A percentile compares a stretch with the other conserved stretches of the same genome.
Evolutionary conservation across 53 echinoderm and acorn worm genomes (phyloP).

Genomic region (Apostichopus leukothele): DNA sequence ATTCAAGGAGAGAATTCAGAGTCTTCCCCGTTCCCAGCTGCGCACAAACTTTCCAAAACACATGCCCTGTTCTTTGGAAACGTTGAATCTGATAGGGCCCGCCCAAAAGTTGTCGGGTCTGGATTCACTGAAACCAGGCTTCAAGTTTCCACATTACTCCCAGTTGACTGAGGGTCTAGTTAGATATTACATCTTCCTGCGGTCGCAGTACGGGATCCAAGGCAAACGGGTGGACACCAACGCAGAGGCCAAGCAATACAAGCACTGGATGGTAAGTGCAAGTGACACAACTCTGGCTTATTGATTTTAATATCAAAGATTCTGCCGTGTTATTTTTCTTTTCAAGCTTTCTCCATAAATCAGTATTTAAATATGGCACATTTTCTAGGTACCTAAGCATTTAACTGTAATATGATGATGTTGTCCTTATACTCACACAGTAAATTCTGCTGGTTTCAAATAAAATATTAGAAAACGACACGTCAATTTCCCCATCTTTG

Average conservation of each 20-base stretch:
- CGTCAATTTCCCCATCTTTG: no score
- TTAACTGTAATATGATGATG: no score
- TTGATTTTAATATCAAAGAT: no score
- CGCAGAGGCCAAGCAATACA: conserved; percentile 47
- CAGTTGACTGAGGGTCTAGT: conserved; percentile 55
- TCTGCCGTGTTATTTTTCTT: no score
- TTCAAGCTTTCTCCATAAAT: no score
- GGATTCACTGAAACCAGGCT: conserved; percentile 23
- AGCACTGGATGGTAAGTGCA: conserved; percentile 60
- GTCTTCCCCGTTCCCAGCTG: neutral
- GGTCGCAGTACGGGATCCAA: conserved; percentile 51
- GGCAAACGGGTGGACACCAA: conserved; percentile 50
- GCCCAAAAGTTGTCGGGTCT: neutral
- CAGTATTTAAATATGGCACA: no score
- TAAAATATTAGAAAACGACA: no score
- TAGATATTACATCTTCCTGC: conserved; percentile 49
- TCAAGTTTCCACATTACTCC: conserved; percentile 54
- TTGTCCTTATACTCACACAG: no score
- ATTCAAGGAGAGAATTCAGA: neutral
- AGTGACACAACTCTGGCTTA: no score
- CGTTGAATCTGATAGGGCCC: neutral
- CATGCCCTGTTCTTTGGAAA: neutral
- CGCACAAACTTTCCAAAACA: neutral
- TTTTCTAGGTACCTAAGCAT: no score
- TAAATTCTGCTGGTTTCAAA: no score